Evolutionary conservation across 2,113 vertebrate genomes (phyloP).

Genomic region (Oncorhynchus masou): DNA sequence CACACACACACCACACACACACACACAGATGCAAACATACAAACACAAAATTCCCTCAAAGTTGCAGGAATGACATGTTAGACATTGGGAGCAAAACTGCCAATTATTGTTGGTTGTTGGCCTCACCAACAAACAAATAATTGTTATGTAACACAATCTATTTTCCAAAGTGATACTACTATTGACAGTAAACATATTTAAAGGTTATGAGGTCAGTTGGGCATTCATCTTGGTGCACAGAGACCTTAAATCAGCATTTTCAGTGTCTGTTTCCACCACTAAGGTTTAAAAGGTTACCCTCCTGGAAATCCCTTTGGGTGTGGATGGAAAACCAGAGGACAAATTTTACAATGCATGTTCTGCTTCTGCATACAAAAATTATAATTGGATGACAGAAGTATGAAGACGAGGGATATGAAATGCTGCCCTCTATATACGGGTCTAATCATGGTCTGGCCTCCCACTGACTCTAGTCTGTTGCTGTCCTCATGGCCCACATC

Average conservation of each 20-base stretch:
- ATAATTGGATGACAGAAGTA: neutral
- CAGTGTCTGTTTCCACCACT: neutral
- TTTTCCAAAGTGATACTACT: too few species aligned
- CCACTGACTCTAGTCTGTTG: slow-evolving; percentile 30
- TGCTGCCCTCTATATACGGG: slow-evolving; percentile 1
- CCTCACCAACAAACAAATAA: neutral
- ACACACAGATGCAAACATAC: neutral
- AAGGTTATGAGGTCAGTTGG: too few species aligned
- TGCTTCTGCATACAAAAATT: slow-evolving; percentile 3
- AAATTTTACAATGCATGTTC: neutral
- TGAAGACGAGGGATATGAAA: slow-evolving; percentile 1
- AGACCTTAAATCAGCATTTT: slow-evolving; percentile 8
- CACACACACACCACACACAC: neutral
- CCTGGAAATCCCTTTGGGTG: neutral
- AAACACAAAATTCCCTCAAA: too few species aligned
- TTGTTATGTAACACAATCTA: slow-evolving; percentile 5
- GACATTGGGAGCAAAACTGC: too few species aligned
- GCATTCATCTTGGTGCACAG: too few species aligned
- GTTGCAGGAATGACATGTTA: too few species aligned
- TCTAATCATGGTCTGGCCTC: slow-evolving; percentile 32
- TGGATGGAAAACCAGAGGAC: neutral
- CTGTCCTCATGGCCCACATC: slow-evolving; percentile 40
- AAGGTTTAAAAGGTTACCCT: neutral
- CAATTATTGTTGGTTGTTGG: too few species aligned
- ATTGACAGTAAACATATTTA: too few species aligned